phyloP scores from a whole-genome alignment of 2,888 invertebrate genomes.

The Brachyptera putata region DNA sequence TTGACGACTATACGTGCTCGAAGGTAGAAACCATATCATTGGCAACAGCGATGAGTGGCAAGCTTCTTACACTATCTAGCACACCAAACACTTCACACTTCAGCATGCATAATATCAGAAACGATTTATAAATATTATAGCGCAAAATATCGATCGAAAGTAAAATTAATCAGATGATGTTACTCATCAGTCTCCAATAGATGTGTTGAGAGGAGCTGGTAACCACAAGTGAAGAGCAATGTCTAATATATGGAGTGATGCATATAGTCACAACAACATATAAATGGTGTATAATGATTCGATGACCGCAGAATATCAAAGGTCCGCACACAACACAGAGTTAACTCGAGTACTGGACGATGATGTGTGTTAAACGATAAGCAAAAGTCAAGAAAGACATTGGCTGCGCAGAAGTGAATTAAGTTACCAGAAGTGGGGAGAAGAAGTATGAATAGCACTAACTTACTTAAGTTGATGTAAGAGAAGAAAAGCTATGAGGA shows the following conservation, averaged over 20 bases:
- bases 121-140: no score
- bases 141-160: no score
- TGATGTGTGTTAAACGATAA: constrained; percentile 24
- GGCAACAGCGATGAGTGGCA: neutral
- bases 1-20: constrained; percentile 10
- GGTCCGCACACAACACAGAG: constrained; percentile 13
- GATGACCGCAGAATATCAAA: no score
- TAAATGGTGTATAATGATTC: no score
- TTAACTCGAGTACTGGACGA: constrained; percentile 20
- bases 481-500: constrained; percentile 29
- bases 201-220: no score
- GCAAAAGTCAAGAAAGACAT: constrained; percentile 25
- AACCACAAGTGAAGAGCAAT: no score
- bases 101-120: no score
- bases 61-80: neutral
- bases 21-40: neutral
- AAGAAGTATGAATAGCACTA: constrained; percentile 22
- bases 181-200: no score
- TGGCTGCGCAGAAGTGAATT: constrained; percentile 23
- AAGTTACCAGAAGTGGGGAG: constrained; percentile 28
- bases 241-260: no score
- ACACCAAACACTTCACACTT: neutral
- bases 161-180: no score
- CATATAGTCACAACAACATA: no score
- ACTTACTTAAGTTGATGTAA: constrained; percentile 31